Conservation (phyloP, 1,140 invertebrate genomes). For the Stegodyphus mimosarum region DNA sequence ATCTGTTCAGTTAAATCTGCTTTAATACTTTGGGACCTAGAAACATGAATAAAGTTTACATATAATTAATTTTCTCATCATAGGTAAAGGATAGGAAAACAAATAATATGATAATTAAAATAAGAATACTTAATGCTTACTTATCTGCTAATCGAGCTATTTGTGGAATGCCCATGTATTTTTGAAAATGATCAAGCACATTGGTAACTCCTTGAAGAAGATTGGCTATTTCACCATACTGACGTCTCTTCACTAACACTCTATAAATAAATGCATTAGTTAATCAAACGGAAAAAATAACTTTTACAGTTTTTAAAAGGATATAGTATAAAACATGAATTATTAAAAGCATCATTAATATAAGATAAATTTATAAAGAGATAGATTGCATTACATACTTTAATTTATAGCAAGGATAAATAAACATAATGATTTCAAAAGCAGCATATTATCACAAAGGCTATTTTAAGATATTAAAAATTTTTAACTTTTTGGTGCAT, state of each 20-base stretch:
- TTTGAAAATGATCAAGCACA: conserved; percentile 89
- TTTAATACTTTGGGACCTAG: conserved; percentile 86
- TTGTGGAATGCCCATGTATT: conserved; percentile 86
- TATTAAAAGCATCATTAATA: too few relatives aligned
- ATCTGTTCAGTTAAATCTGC: conserved; percentile 89
- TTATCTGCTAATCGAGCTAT: conserved; percentile 84
- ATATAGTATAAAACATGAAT: neutral
- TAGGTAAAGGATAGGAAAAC: neutral
- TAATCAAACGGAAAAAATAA: too few relatives aligned
- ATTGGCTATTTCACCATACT: conserved; percentile 94
- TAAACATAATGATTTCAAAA: too few relatives aligned
- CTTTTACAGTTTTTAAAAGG: neutral
- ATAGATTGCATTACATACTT: too few relatives aligned
- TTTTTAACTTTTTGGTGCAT: too few relatives aligned
- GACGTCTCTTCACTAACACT: conserved; percentile 70
- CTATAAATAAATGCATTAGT: conserved; percentile 18
- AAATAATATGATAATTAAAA: conserved; percentile 8
- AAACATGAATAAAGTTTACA: neutral
- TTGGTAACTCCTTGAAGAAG: conserved; percentile 96
- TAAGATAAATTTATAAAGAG: too few relatives aligned
- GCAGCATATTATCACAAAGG: too few relatives aligned
- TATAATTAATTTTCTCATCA: neutral
- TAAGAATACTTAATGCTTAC: conserved; percentile 67
- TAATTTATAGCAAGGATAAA: too few relatives aligned
- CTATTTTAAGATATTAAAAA: too few relatives aligned